Percentiles rank a stretch among this genome's conserved stretches.
These are phyloP conservation scores for Craniophora ligustri DNA, from an alignment of 2,888 invertebrate genomes.

Conservation along the genomic window DNA sequence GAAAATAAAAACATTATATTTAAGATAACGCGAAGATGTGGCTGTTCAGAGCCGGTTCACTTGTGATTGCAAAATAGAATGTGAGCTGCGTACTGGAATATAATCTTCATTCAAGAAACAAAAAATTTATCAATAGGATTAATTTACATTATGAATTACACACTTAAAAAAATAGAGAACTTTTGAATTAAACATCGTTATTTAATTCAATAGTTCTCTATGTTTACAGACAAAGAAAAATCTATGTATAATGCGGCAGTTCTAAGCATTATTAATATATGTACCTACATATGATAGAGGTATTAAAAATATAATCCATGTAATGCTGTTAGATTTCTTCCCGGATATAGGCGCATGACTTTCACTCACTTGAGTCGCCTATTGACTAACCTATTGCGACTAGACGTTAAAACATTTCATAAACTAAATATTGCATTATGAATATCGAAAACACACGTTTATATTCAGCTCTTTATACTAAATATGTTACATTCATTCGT, in stretches of 20 bases:
- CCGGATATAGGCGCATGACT: conserved; percentile 33
- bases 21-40: too few species aligned
- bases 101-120: too few species aligned
- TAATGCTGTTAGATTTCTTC: conserved; percentile 37
- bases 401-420: conserved; percentile 13
- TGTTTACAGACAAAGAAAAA: not conserved
- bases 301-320: conserved; percentile 31
- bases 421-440: conserved; percentile 9
- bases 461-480: too few species aligned
- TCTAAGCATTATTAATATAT: conserved; percentile 6
- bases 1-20: too few species aligned
- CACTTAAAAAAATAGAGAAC: not conserved
- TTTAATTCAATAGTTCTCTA: not conserved
- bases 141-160: not conserved
- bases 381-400: conserved; percentile 21
- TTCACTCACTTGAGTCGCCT: conserved; percentile 37
- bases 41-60: too few species aligned
- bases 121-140: too few species aligned
- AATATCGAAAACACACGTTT: too few species aligned
- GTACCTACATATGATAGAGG: too few species aligned
- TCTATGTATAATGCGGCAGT: not conserved
- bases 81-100: too few species aligned
- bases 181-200: not conserved
- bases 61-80: too few species aligned
- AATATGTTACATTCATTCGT: too few species aligned